Base-by-base conservation (phyloP, 2,797 vertebrate genomes). In the Platalea minor region DNA sequence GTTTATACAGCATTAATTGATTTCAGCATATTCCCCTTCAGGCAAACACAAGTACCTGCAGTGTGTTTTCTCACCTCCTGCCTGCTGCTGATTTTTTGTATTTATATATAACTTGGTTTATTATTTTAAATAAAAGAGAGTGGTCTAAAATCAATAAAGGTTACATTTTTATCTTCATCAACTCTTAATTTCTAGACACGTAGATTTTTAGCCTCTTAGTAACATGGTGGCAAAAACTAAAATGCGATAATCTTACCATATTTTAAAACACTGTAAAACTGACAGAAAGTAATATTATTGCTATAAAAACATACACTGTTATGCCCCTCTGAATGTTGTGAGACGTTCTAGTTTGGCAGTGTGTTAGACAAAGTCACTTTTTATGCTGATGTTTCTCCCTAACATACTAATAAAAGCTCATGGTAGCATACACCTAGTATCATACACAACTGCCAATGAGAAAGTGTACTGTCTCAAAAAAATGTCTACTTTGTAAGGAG, bases 91-190 rank as follows among this genome's bases (percentile, higher is more conserved):
- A 45, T 92, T 87, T 95, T 95, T 70, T 2, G 1, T 45, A 76
- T 53, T 63, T 89, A 64, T 31, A 54, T 46, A 46, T 64, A 64
- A 64, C 83, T 64, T 57, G 5, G 7, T 94, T 80, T 70, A 90
- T 69, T 95, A 81, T 75, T 95, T 88, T 86, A 90, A 88, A 69
- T 91, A 91, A 84, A 83, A 85, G 28, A 91, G 13, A 85, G 61
- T 21, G 11, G 50, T 54, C 57, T 84, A 84, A 84, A 95, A 94
- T 88, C 69, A 88, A 72, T 80, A 88, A 51, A 88, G 18, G 35
- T 41, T 26, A 26, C 91, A 31, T 29, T 83, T 91, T 82, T 73
- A 41, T 56, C 77, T 90, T 91, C 59, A 65, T 54, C 33, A 69
- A 12, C 43, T 59, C 72, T 53, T 73, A 31, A 74, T 73, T 92